Evolutionary conservation across 2,113 vertebrate species (phyloP), one percentile per base, ranked within the genome.

Genomic region (Nyctereutes procyonoides): DNA sequence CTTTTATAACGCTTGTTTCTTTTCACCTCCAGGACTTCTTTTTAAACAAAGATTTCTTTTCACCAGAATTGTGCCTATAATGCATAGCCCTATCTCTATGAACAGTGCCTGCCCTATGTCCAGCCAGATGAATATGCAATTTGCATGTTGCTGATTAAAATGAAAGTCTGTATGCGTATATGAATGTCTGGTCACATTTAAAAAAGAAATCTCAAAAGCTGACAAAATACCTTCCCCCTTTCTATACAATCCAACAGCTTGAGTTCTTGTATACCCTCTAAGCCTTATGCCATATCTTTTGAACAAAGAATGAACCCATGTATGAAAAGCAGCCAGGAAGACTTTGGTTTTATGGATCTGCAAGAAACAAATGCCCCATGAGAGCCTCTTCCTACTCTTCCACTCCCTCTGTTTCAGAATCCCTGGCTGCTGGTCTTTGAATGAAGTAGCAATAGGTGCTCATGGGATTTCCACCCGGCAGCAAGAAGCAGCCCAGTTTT

Each of bases 251-350:
- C 90, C 95, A 94, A 58, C 32, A 77, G 71, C 92, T 55, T 26
- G 58, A 77, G 92, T 88, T 88, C 97, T 84, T 95, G 92, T 85
- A 30, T 56, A 58, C 20, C 53, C 22, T 4, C 62, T 30, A 26
- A 91, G 87, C 65, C 81, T 79, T 1, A 9, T 65, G 77, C 90
- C 63, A 14, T 86, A 32, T 84, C 84, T 95, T 94, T 96, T 73
- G 43, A 96, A 96, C 77, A 86, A 95, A 97, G 96, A 98, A 97
- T n/a, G 77, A 88, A 95, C 60, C 65, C 0, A 1, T 3, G 3
- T 55, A 11, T 92, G 95, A 87, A 95, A 83, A 80, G 96, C 93
- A 98, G 97, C 92, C 96, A 95, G 98, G 11, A 97, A 95, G 97
- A 90, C 76, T 95, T 96, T 92, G 97, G 83, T 85, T 98, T 95